These are phyloP conservation scores for Polylopha cassiicola DNA, from an alignment of 2,888 invertebrate genomes.

Conservation along the genomic window DNA sequence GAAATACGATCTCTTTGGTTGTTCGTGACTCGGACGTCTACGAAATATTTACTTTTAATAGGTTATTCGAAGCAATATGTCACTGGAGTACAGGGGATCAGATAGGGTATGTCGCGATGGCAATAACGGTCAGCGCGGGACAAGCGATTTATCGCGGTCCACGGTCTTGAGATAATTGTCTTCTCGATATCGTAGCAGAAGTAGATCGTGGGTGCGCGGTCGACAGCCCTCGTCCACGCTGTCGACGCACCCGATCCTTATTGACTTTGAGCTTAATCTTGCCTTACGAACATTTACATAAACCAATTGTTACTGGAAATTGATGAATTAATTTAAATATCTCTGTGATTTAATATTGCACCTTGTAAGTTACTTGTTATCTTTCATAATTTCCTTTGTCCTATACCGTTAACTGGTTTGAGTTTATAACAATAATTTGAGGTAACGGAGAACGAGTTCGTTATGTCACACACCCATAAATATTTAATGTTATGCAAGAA, in stretches of 20 bases:
- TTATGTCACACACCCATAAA: slow-evolving; percentile 15
- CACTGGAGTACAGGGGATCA: slow-evolving; percentile 46
- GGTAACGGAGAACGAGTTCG: not conserved
- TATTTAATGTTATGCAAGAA: slow-evolving; percentile 12
- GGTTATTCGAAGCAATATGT: slow-evolving; percentile 47
- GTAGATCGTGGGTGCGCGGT: slow-evolving; percentile 51
- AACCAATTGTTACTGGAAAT: too few relatives aligned
- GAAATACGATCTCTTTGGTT: slow-evolving; percentile 16
- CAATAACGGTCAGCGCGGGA: slow-evolving; percentile 43
- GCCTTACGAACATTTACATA: slow-evolving; percentile 7
- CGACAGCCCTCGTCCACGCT: slow-evolving; percentile 34
- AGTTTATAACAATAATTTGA: too few relatives aligned
- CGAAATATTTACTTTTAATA: slow-evolving; percentile 34
- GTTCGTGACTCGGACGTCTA: slow-evolving; percentile 39
- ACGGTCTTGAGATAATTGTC: slow-evolving; percentile 49
- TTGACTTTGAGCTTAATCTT: slow-evolving; percentile 1
- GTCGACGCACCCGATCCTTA: slow-evolving; percentile 25
- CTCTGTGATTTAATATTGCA: too few relatives aligned
- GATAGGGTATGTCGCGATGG: slow-evolving; percentile 42
- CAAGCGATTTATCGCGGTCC: slow-evolving; percentile 52
- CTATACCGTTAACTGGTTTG: too few relatives aligned
- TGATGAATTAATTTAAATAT: too few relatives aligned
- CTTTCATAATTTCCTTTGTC: too few relatives aligned
- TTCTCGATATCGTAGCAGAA: slow-evolving; percentile 42
- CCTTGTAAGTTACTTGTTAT: too few relatives aligned